Evolutionary conservation across 2,888 invertebrate species (phyloP), one percentile per base, ranked within the genome.

Genomic region (Lycocerus yunnanus): DNA sequence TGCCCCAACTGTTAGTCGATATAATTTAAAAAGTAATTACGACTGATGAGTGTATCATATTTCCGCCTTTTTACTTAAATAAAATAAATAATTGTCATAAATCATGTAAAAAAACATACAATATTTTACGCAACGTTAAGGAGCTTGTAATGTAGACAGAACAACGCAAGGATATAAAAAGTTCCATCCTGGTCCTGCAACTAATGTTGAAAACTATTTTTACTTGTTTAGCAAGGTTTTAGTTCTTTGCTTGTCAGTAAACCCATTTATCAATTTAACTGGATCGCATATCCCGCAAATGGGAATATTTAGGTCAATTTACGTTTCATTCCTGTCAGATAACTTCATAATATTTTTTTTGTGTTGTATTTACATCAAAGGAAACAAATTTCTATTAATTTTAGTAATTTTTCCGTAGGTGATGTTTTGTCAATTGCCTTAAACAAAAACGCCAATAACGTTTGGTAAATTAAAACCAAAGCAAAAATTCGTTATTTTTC

Each of bases 251-350:
- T 66, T 69, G 18, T 24, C 65, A 16, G 66, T 16, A 69, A 16
- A 58, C 15, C 73, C 20, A 73, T 73, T 73, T 73, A 66, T 73
- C 73, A 73, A 69, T 73, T 73, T 73, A 73, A 70, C 69, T 73
- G 59, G 18, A 16, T 63, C 58, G 58, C 21, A 16, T 61, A 21
- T 69, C 60, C 58, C 59, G 24, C 66, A 27, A 61, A 27, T 20
- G 63, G 68, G 60, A 67, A 67, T 72, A 72, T 72, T 72, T 72
- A 72, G 72, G 72, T 72, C 67, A 68, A 68, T 58, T 20, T 63
- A 11, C 20, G 14, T 63, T 63, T n/a, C 18, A 20, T 2, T 43
- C 43, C 43, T 43, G n/a, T n/a, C 43, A 43, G 43, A 43, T 43
- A 43, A 43, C 43, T 43, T 43, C n/a, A n/a, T 43, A 43, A 43